These are phyloP conservation scores for Cotesia glomerata DNA, from an alignment of 1,140 invertebrate species.

Conservation along the genomic window DNA sequence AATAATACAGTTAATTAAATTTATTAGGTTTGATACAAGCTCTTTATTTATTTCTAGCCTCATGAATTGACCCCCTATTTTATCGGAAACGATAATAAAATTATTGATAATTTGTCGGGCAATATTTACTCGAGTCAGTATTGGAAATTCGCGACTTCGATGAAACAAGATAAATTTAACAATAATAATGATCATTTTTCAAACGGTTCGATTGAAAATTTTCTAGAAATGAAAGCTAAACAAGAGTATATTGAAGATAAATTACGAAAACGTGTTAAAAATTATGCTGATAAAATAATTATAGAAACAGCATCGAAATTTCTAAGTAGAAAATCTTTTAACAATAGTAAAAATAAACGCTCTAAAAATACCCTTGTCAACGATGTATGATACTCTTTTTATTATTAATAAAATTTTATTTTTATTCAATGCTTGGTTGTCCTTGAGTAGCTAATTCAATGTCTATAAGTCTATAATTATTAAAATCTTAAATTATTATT, in stretches of 20 bases:
- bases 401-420: slow-evolving; percentile 7
- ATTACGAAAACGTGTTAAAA: neutral
- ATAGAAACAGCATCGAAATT: slow-evolving; percentile 32
- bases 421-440: neutral
- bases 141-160: too few species aligned
- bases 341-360: neutral
- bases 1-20: slow-evolving; percentile 13
- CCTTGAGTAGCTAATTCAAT: neutral
- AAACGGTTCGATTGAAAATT: too few species aligned
- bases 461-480: too few species aligned
- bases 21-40: slow-evolving; percentile 6
- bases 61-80: neutral
- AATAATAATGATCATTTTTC: too few species aligned
- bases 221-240: neutral
- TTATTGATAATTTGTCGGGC: too few species aligned
- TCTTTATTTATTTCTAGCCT: neutral
- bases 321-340: neutral
- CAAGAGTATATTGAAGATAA: neutral
- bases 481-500: neutral
- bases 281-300: slow-evolving; percentile 37
- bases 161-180: too few species aligned
- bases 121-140: too few species aligned
- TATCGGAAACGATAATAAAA: neutral
- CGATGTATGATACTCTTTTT: neutral
- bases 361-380: neutral